Evolutionary conservation across 1,140 invertebrate genomes (phyloP).

Genomic region (Galleria mellonella): DNA sequence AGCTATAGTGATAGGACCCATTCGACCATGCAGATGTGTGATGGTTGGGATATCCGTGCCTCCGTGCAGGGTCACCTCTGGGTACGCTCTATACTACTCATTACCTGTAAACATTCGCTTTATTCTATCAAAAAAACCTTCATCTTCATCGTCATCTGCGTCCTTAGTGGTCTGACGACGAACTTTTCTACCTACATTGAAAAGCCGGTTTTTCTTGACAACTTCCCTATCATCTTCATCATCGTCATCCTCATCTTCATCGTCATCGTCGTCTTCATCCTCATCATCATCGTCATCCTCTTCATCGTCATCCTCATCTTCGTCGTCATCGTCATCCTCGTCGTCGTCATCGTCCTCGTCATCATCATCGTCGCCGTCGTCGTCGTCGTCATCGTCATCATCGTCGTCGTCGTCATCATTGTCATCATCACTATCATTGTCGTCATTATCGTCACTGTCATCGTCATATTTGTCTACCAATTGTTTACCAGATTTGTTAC

Average conservation of each 20-base stretch:
- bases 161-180: constrained; percentile 9
- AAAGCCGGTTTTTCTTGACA: constrained; percentile 36
- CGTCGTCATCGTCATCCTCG: constrained; percentile 61
- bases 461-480: constrained; percentile 60
- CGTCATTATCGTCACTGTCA: constrained; percentile 62
- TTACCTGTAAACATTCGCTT: constrained; percentile 72
- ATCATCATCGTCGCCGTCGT: constrained; percentile 73
- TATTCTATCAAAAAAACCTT: constrained; percentile 70
- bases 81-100: constrained; percentile 51
- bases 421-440: constrained; percentile 57
- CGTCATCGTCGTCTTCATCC: constrained; percentile 72
- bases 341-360: constrained; percentile 74
- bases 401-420: constrained; percentile 58
- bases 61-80: constrained; percentile 58
- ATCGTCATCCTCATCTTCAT: constrained; percentile 73
- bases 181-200: constrained; percentile 15
- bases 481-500: constrained; percentile 2
- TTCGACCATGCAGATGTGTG: constrained; percentile 71
- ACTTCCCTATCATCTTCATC: constrained; percentile 68
- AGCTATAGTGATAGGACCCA: constrained; percentile 60
- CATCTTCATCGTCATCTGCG: constrained; percentile 67
- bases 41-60: constrained; percentile 44
- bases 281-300: constrained; percentile 69
- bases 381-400: constrained; percentile 66
- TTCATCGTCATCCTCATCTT: constrained; percentile 53